Evolutionary conservation across 1,140 invertebrate species (phyloP).

Genomic region (Nebria ingens): DNA sequence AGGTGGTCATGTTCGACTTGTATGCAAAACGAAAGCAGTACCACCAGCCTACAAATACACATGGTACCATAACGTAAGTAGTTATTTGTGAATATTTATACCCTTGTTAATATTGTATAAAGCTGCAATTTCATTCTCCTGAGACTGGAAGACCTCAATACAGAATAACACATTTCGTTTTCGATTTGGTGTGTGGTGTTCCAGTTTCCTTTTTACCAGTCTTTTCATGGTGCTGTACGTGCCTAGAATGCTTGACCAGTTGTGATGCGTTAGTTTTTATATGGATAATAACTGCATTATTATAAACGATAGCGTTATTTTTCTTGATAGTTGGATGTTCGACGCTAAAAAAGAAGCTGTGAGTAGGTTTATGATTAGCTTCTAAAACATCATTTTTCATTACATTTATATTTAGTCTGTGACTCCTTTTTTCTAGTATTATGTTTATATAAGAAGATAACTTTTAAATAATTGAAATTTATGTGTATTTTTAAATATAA

Average conservation of each 20-base stretch:
- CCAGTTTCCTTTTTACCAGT: neutral
- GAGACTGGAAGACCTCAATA: neutral
- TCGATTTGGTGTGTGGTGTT: neutral
- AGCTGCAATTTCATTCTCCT: neutral
- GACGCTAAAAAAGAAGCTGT: too few species aligned
- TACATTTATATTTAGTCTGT: too few species aligned
- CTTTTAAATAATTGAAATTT: too few species aligned
- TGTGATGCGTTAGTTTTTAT: too few species aligned
- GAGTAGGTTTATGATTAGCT: too few species aligned
- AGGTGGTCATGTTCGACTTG: neutral
- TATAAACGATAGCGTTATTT: too few species aligned
- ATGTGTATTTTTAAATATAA: too few species aligned
- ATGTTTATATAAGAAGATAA: too few species aligned
- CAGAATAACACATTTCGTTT: neutral
- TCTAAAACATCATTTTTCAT: too few species aligned
- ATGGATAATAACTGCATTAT: too few species aligned
- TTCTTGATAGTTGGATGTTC: too few species aligned
- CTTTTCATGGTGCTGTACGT: neutral
- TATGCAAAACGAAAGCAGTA: neutral
- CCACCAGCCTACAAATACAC: neutral
- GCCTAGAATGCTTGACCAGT: neutral
- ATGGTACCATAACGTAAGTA: constrained; percentile 3
- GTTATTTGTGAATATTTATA: neutral
- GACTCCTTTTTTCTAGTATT: too few species aligned
- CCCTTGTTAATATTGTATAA: neutral